Evolutionary conservation across 2,888 invertebrate species (phyloP).

Genomic region (Mythimna pallens): DNA sequence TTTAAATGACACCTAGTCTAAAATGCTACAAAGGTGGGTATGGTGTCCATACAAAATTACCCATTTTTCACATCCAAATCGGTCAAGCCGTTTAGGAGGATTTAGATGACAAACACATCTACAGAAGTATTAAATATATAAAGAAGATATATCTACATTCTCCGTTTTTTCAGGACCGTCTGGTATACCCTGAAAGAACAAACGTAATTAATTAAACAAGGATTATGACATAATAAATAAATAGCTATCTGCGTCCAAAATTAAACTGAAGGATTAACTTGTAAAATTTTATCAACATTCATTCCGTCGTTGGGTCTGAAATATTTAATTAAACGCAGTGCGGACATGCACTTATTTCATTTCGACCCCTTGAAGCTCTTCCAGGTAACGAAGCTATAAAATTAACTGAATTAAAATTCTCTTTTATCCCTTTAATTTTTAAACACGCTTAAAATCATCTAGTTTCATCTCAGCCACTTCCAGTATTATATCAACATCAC

Average conservation of each 20-base stretch:
- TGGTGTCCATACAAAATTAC: too few species aligned
- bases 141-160: too few species aligned
- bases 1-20: too few species aligned
- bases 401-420: slow-evolving; percentile 31
- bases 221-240: neutral
- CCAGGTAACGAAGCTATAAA: slow-evolving; percentile 5
- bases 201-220: slow-evolving; percentile 5
- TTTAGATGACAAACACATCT: too few species aligned
- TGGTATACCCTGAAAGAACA: neutral
- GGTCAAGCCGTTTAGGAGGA: too few species aligned
- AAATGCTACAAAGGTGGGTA: too few species aligned
- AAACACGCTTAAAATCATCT: slow-evolving; percentile 27
- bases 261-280: neutral
- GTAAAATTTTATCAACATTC: neutral
- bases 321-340: slow-evolving; percentile 26
- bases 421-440: slow-evolving; percentile 22
- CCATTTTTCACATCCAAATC: too few species aligned
- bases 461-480: slow-evolving; percentile 45
- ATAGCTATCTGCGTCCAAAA: neutral
- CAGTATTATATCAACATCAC: slow-evolving; percentile 59
- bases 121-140: too few species aligned
- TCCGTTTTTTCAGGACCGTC: neutral
- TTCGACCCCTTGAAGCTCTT: slow-evolving; percentile 2
- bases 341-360: slow-evolving; percentile 7
- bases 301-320: neutral